phyloP scores from a whole-genome alignment of 2,888 invertebrate genomes.

The Diogma glabrata region DNA sequence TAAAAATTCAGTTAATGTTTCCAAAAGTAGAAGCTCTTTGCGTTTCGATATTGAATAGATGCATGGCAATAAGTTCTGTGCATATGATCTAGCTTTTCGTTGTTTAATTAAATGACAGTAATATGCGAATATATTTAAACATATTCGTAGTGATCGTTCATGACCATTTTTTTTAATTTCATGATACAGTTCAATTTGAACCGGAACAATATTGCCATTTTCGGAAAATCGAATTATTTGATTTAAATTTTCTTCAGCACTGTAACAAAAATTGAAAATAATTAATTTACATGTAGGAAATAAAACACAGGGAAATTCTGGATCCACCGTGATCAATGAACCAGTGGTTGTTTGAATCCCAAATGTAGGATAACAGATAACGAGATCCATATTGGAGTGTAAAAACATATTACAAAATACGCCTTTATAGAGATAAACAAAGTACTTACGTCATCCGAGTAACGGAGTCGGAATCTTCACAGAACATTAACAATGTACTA shows the following conservation, averaged over 20 bases:
- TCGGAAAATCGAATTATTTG: conserved; percentile 58
- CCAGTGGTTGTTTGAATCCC: neutral
- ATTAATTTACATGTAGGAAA: neutral
- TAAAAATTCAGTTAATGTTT: conserved; percentile 33
- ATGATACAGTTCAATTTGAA: conserved; percentile 69
- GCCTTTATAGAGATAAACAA: neutral
- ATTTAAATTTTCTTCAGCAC: conserved; percentile 72
- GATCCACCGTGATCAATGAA: no score
- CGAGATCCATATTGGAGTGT: no score
- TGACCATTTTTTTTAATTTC: conserved; percentile 70
- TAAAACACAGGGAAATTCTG: no score
- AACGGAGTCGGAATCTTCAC: conserved; percentile 68
- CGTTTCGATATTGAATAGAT: conserved; percentile 58
- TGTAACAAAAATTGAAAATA: neutral
- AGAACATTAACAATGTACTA: conserved; percentile 55
- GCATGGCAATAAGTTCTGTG: conserved; percentile 61
- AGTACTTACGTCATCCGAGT: conserved; percentile 46
- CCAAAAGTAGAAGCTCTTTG: conserved; percentile 42
- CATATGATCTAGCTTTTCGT: conserved; percentile 66
- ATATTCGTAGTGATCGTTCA: conserved; percentile 55
- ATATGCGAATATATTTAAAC: conserved; percentile 63
- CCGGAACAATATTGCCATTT: conserved; percentile 55
- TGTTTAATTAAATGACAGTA: conserved; percentile 64
- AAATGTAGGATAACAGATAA: neutral
- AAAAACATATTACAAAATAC: no score